These are phyloP conservation scores for Monopis laevigella DNA, from an alignment of 2,888 invertebrate genomes.

Conservation along the genomic window DNA sequence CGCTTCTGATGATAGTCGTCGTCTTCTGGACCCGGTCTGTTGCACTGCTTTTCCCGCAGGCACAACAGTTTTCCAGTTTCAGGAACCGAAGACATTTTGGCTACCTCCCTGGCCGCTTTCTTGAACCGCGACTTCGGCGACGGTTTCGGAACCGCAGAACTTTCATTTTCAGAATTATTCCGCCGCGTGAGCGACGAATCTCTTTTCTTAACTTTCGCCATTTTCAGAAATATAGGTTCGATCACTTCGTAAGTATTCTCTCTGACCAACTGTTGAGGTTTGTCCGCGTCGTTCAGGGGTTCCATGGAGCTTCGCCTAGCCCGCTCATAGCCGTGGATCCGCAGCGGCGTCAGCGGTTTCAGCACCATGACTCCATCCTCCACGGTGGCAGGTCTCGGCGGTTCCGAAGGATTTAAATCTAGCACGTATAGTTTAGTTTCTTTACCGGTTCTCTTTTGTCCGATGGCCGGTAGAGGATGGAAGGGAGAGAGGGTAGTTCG, in stretches of 20 bases:
- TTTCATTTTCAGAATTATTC: slow-evolving; percentile 17
- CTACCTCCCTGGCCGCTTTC: slow-evolving; percentile 50
- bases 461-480: slow-evolving; percentile 57
- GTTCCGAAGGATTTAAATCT: slow-evolving; percentile 37
- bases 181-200: slow-evolving; percentile 22
- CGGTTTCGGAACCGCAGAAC: slow-evolving; percentile 24
- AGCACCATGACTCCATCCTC: slow-evolving; percentile 36
- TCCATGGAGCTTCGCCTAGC: slow-evolving; percentile 34
- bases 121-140: slow-evolving; percentile 54
- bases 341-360: slow-evolving; percentile 48
- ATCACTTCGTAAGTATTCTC: slow-evolving; percentile 60
- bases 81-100: slow-evolving; percentile 43
- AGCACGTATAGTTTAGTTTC: slow-evolving; percentile 48
- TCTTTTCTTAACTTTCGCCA: slow-evolving; percentile 30
- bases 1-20: slow-evolving; percentile 31
- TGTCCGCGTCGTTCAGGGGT: slow-evolving; percentile 24
- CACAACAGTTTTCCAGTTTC: slow-evolving; percentile 53
- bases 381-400: slow-evolving; percentile 20
- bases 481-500: slow-evolving; percentile 51
- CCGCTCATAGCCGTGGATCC: slow-evolving; percentile 31
- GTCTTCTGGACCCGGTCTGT: slow-evolving; percentile 27
- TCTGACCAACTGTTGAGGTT: slow-evolving; percentile 44
- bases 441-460: slow-evolving; percentile 38
- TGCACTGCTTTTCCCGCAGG: slow-evolving; percentile 44
- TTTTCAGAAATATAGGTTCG: slow-evolving; percentile 43